Evolutionary conservation across 2,888 invertebrate genomes (phyloP).

Genomic region (Andrena praecox): DNA sequence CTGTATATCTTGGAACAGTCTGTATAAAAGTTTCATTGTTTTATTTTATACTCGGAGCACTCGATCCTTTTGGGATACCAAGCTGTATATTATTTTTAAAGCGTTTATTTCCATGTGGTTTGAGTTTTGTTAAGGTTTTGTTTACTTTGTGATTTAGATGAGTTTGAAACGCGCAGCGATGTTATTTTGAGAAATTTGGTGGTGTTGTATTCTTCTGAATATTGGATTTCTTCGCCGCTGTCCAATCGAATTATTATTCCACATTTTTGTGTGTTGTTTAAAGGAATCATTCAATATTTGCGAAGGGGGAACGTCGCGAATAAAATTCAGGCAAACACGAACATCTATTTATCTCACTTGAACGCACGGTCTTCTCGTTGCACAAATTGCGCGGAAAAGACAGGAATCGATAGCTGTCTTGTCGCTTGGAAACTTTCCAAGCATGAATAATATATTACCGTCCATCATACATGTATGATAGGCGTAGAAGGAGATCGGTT

Average conservation of each 20-base stretch:
- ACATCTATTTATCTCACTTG: constrained; percentile 10
- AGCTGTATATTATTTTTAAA: too few species aligned
- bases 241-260: too few species aligned
- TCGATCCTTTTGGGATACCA: neutral
- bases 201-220: too few species aligned
- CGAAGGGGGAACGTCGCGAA: neutral
- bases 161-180: too few species aligned
- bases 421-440: constrained; percentile 59
- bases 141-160: too few species aligned
- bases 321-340: constrained; percentile 8
- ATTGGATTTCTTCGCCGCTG: too few species aligned
- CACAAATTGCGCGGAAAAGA: constrained; percentile 60
- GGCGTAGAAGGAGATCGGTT: constrained; percentile 33
- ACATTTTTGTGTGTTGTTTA: too few species aligned
- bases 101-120: too few species aligned
- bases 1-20: too few species aligned
- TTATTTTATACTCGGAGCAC: neutral
- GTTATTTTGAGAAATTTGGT: too few species aligned
- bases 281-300: neutral
- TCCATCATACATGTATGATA: constrained; percentile 40
- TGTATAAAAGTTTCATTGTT: neutral
- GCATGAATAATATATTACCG: constrained; percentile 66
- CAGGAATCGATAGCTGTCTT: constrained; percentile 37
- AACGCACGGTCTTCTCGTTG: constrained; percentile 11
- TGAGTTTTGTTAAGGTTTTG: too few species aligned